A percentile compares a stretch with the other conserved stretches of the same genome.
Conservation (phyloP, 1,140 invertebrate genomes). For the Trachymyrmex septentrionalis region DNA sequence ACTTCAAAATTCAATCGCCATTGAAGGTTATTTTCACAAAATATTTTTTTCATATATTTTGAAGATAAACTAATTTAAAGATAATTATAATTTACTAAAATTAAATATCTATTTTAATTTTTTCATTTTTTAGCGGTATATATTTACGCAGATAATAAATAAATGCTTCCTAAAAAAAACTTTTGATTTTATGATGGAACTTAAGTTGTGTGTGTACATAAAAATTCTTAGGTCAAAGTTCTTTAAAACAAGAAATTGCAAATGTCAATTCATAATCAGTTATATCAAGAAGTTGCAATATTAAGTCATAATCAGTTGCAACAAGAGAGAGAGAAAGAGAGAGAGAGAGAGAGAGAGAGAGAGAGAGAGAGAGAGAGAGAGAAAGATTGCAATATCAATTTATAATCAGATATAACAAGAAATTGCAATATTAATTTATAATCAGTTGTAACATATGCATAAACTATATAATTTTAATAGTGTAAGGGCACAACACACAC, state of each 20-base stretch:
- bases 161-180: no score
- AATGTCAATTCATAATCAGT: neutral
- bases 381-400: neutral
- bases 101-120: neutral
- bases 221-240: neutral
- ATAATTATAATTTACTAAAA: neutral
- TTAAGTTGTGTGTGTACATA: neutral
- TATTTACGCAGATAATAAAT: neutral
- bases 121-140: neutral
- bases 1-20: neutral
- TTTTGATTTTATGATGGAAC: neutral
- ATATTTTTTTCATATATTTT: conserved; percentile 11
- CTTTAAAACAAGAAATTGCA: neutral
- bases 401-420: no score
- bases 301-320: neutral
- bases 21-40: neutral
- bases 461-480: neutral
- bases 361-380: neutral
- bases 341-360: no score
- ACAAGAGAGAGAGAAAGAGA: neutral
- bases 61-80: neutral
- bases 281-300: no score
- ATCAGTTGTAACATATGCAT: neutral
- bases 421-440: neutral
- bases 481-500: neutral